These are phyloP conservation scores for Trigoniulus corallinus DNA, from an alignment of 1,140 invertebrate species.

Conservation along the genomic window DNA sequence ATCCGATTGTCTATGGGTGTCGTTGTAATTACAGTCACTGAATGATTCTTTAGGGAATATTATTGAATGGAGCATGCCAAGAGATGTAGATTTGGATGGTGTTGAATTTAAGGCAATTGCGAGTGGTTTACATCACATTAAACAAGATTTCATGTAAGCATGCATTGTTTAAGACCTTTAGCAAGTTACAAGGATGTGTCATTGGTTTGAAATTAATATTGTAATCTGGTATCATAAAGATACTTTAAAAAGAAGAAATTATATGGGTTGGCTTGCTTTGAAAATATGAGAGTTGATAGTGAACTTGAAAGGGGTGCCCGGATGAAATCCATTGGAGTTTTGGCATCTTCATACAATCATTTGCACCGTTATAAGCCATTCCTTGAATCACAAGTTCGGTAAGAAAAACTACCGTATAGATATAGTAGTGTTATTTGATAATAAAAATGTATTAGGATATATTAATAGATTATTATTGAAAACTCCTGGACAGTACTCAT, in stretches of 20 bases:
- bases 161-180: neutral
- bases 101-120: slow-evolving; percentile 33
- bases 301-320: slow-evolving; percentile 27
- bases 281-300: slow-evolving; percentile 29
- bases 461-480: slow-evolving; percentile 26
- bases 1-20: neutral
- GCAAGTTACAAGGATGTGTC: neutral
- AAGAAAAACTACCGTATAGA: neutral
- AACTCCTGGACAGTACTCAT: slow-evolving; percentile 21
- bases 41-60: slow-evolving; percentile 24
- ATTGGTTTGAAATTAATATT: neutral
- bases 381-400: slow-evolving; percentile 26
- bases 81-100: slow-evolving; percentile 29
- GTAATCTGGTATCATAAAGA: slow-evolving; percentile 16
- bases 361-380: slow-evolving; percentile 29
- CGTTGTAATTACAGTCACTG: neutral
- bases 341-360: slow-evolving; percentile 26
- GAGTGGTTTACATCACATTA: slow-evolving; percentile 29
- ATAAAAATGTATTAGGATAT: slow-evolving; percentile 18
- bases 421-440: neutral
- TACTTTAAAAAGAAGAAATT: slow-evolving; percentile 27
- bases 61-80: slow-evolving; percentile 29
- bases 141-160: slow-evolving; percentile 31
- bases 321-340: slow-evolving; percentile 31
- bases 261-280: slow-evolving; percentile 30